Evolutionary conservation across 2,888 invertebrate species (phyloP).

Genomic region (Shargacucullia verbasci): DNA sequence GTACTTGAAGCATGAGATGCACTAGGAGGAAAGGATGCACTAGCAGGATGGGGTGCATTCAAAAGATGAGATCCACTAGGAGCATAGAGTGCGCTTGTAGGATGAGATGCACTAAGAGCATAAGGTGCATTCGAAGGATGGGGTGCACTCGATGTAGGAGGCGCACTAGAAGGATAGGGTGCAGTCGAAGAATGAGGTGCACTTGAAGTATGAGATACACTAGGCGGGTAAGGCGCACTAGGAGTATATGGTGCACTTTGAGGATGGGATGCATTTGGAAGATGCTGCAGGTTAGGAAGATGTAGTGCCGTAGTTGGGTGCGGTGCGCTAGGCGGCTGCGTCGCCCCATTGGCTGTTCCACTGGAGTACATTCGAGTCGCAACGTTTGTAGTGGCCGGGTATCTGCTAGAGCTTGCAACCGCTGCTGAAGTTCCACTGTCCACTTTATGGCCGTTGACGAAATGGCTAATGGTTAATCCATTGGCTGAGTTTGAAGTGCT

Average conservation of each 20-base stretch:
- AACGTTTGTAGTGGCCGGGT: slow-evolving; percentile 23
- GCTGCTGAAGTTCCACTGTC: slow-evolving; percentile 7
- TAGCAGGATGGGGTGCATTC: no score
- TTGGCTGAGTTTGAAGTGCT: slow-evolving; percentile 28
- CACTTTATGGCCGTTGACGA: slow-evolving; percentile 27
- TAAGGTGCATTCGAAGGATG: no score
- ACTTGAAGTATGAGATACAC: no score
- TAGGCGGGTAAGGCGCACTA: no score
- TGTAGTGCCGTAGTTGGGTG: slow-evolving; percentile 1
- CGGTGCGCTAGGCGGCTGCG: neutral
- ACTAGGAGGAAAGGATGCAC: no score
- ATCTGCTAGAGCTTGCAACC: slow-evolving; percentile 23
- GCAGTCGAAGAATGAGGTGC: no score
- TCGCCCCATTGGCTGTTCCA: slow-evolving; percentile 4
- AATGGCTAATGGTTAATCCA: slow-evolving; percentile 34
- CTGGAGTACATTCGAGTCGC: slow-evolving; percentile 26
- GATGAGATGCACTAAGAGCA: no score
- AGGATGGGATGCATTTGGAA: neutral
- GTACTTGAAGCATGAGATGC: no score
- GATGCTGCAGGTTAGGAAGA: neutral
- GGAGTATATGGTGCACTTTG: slow-evolving; percentile 7
- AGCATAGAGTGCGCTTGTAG: no score
- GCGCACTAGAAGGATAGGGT: no score
- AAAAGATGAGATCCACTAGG: no score
- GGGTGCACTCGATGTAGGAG: no score